These are phyloP conservation scores for Coelinius sp. DNA, from an alignment of 2,888 invertebrate species.

Conservation along the genomic window DNA sequence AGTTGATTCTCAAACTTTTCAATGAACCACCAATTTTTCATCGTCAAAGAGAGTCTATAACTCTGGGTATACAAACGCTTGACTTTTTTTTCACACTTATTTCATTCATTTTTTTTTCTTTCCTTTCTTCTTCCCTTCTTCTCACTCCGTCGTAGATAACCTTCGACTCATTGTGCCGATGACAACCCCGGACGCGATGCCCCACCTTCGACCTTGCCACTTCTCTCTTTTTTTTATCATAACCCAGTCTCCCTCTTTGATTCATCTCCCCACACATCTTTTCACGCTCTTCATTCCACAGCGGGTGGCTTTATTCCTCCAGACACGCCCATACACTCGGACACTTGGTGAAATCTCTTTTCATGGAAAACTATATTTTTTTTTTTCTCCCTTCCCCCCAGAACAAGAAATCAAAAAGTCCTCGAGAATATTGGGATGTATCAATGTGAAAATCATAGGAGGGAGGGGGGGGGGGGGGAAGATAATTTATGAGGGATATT, in stretches of 20 bases:
- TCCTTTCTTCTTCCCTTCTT: not conserved
- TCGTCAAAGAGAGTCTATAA: slow-evolving; percentile 14
- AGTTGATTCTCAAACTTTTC: no score
- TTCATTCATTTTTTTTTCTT: slow-evolving; percentile 16
- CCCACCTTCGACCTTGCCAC: slow-evolving; percentile 40
- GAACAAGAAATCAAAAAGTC: not conserved
- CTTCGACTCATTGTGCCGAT: slow-evolving; percentile 62
- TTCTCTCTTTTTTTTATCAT: slow-evolving; percentile 38
- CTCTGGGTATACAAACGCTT: slow-evolving; percentile 18
- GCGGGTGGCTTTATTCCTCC: slow-evolving; percentile 42
- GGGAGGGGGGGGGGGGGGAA: not conserved
- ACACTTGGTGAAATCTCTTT: slow-evolving; percentile 20
- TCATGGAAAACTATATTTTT: not conserved
- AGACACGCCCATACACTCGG: slow-evolving; percentile 29
- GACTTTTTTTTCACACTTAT: slow-evolving; percentile 21
- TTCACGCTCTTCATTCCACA: slow-evolving; percentile 37
- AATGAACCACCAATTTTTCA: slow-evolving; percentile 28
- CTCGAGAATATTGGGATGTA: not conserved
- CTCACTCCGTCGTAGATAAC: slow-evolving; percentile 57
- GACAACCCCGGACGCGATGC: slow-evolving; percentile 54
- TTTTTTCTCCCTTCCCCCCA: not conserved
- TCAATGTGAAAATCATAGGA: not conserved
- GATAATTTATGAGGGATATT: slow-evolving; percentile 21
- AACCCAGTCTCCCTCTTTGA: slow-evolving; percentile 14
- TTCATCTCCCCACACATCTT: not conserved